phyloP scores from a whole-genome alignment of 2,797 vertebrate species.

The Parotocinclus haroldoi region DNA sequence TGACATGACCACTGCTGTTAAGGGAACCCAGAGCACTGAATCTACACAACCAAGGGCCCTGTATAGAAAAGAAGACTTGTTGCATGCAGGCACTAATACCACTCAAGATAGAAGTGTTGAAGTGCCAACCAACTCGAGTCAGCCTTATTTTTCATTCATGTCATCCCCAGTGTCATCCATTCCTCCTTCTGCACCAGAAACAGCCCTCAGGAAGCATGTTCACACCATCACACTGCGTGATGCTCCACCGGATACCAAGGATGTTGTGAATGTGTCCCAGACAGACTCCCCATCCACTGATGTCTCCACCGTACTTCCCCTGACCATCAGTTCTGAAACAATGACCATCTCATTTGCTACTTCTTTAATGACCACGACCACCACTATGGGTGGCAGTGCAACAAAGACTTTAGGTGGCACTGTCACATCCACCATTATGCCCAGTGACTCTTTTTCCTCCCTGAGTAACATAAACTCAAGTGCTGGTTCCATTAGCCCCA shows the following conservation, averaged over 20 bases:
- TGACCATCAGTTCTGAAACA: too few relatives aligned
- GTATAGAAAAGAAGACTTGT: constrained; percentile 58
- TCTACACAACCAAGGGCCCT: constrained; percentile 43
- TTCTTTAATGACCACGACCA: neutral
- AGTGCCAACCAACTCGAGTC: constrained; percentile 64
- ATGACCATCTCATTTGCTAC: constrained; percentile 25
- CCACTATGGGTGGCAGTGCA: neutral
- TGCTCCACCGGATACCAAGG: constrained; percentile 43
- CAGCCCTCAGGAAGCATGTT: constrained; percentile 53
- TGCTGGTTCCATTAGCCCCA: constrained; percentile 6
- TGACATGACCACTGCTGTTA: constrained; percentile 42
- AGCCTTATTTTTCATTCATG: constrained; percentile 43
- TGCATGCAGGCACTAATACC: constrained; percentile 58
- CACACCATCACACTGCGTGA: constrained; percentile 71
- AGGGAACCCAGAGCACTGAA: constrained; percentile 28
- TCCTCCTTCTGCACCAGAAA: constrained; percentile 30
- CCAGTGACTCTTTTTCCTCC: constrained; percentile 2
- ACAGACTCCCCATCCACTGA: constrained; percentile 56
- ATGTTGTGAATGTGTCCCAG: constrained; percentile 23
- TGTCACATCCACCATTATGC: neutral
- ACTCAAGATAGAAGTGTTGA: constrained; percentile 64
- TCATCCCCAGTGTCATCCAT: constrained; percentile 14
- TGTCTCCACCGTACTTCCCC: constrained; percentile 34
- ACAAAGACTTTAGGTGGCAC: constrained; percentile 16
- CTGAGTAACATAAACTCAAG: constrained; percentile 36